Evolutionary conservation across 2,113 vertebrate species (phyloP), one percentile per base, ranked within the genome.

Genomic region (Rhineura floridana): DNA sequence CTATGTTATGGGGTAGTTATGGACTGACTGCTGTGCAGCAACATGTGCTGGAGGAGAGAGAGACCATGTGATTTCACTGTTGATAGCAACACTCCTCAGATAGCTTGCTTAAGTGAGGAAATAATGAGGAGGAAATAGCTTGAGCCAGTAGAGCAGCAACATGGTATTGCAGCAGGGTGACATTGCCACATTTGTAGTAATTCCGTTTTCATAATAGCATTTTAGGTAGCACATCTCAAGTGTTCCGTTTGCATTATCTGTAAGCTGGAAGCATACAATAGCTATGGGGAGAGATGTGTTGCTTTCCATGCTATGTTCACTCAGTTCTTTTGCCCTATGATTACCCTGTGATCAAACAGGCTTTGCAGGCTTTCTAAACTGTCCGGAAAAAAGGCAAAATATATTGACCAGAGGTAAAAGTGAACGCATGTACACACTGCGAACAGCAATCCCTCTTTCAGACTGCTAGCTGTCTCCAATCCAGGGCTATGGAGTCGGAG

Each of bases 1-100:
- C 75, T 90, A 44, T 11, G 0, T 93, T 94, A 80, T 46, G 87
- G 78, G 36, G 55, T 17, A 73, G 39, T 81, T 87, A 73, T n/a
- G 69, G 90, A 72, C 93, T 92, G 93, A 94, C 94, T 95, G 89
- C 90, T 93, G 86, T 93, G 93, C 88, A 86, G 75, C 78, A 95
- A 65, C 94, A 93, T 91, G 88, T 76, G 48, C 78, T 69, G 52
- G 72, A 91, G 81, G 85, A 91, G 89, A 89, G 72, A 0, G 15
- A 48, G 83, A 91, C 94, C 78, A n/a, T 89, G 33, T 69, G 65
- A 69, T 69, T 69, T 69, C 30, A 11, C 65, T 11, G 65, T 69
- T 94, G 92, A 92, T 94, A 90, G 82, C 82, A 90, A 73, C 63
- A 78, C 89, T 94, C 92, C 77, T 82, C 90, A 86, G 87, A 89